Evolutionary conservation across 2,888 invertebrate species (phyloP), one percentile per base, ranked within the genome.

Genomic region (Celastrina argiolus): DNA sequence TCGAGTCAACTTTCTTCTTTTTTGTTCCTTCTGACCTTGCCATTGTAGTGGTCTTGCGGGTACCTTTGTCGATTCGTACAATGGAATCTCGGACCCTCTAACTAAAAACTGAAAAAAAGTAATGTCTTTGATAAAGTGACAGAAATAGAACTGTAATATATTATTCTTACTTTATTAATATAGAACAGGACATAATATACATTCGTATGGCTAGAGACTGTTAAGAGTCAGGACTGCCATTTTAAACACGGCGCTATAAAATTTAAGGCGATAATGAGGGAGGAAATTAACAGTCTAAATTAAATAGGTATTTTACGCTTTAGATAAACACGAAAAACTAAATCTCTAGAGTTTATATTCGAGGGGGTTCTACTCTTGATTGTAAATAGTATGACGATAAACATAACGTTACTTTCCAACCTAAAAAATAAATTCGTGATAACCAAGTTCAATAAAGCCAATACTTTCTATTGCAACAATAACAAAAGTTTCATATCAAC

Each of bases 1-100:
- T 73, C 73, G 73, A 75, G 67, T 59, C 71, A 74, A 81, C 78
- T 82, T 81, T 78, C 79, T 75, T 78, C 74, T 76, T 71, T 67
- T 70, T 73, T 68, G 73, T 74, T 76, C 71, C 45, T 67, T 34
- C 66, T 70, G 72, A 70, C 70, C 70, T 71, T 72, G 70, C 71
- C 64, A 56, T 67, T 71, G 65, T 72, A 66, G 68, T 64, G 34
- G 51, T 41, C 39, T 36, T 68, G 66, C 39, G 66, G 69, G 63
- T 68, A 70, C 70, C 68, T 58, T 63, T 66, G 72, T 72, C 75
- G 69, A 73, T 16, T 61, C 39, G 39, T 18, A 61, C 61, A 61
- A 61, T 36, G 18, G 39, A 22, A 3, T 51, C 22, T 51, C 12
- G 51, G 22, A 51, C 26, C 51, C 22, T 26, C 22, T 26, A 51